Base-by-base conservation (phyloP, 2,113 vertebrate species). In the Callorhinus ursinus region DNA sequence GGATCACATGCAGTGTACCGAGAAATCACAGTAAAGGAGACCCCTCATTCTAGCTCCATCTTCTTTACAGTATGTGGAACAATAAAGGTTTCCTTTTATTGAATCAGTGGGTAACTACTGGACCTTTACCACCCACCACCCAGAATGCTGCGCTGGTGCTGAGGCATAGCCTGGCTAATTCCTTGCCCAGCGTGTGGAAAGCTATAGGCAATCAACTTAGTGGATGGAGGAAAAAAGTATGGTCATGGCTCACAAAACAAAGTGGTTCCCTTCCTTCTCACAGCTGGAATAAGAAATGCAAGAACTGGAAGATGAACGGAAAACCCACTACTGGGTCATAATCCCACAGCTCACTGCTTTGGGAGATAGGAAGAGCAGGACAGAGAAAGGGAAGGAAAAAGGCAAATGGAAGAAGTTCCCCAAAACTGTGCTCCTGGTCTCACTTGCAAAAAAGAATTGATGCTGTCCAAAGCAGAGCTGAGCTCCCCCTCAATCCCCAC, bases 61-160 rank as follows among this genome's bases (percentile, higher is more conserved):
- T 95, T 63, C 74, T 89, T 95, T 74, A 81, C 80, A 83, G 36
- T 7, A 81, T 76, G 69, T 90, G 80, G 93, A 90, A 72, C 84
- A 21, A 39, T 11, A 87, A 88, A 82, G 22, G 33, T 95, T 82
- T 1, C 0, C 2, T 95, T 39, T 96, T 81, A 49, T 92, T 97
- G 93, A 92, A 90, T 46, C 16, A 31, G 53, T 87, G 26, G 79
- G 89, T 89, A 95, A 21, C 63, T 91, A 3, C 77, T 51, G 72
- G 42, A 46, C 46, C 39, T 49, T 49, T 28, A 65, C 80, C 61
- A 67, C 1, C 9, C 19, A 31, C 65, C 26, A 49, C 13, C 15
- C 39, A 95, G 16, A 49, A 59, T 2, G 57, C n/a, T 88, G 5
- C 31, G 10, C 82, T 90, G 16, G 39, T 88, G 21, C 77, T 33